These are phyloP conservation scores for Mycogona germanica DNA, from an alignment of 2,888 invertebrate species.

Conservation along the genomic window DNA sequence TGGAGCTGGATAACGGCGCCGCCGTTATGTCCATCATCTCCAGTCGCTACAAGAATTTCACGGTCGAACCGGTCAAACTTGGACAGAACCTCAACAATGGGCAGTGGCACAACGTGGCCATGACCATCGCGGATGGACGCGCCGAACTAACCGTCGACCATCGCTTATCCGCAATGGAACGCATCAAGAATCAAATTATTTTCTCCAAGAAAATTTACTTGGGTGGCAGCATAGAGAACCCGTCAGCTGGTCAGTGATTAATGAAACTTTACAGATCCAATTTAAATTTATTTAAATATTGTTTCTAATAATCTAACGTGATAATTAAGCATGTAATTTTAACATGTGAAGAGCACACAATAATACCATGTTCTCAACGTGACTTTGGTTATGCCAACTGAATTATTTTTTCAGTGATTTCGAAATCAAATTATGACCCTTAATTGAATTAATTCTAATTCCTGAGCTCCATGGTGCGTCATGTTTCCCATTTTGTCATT, in stretches of 20 bases:
- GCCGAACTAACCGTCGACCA: slow-evolving; percentile 63
- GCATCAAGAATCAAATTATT: slow-evolving; percentile 4
- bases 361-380: too few species aligned
- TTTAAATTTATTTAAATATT: too few species aligned
- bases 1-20: slow-evolving; percentile 44
- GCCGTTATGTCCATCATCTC: slow-evolving; percentile 38
- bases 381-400: too few species aligned
- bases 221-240: slow-evolving; percentile 17
- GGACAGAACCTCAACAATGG: slow-evolving; percentile 23
- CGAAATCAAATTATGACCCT: too few species aligned
- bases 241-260: slow-evolving; percentile 18
- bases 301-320: too few species aligned
- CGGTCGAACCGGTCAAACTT: slow-evolving; percentile 19
- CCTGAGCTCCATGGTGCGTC: too few species aligned
- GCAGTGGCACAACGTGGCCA: slow-evolving; percentile 23
- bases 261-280: too few species aligned
- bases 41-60: slow-evolving; percentile 41
- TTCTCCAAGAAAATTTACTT: slow-evolving; percentile 14
- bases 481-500: too few species aligned
- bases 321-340: too few species aligned
- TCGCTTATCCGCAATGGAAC: slow-evolving; percentile 20
- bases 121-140: slow-evolving; percentile 53
- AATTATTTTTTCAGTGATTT: too few species aligned
- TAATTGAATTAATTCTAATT: too few species aligned
- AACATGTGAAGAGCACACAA: too few species aligned